Percentiles rank a stretch among this genome's conserved stretches.
phyloP scores from a whole-genome alignment of 2,113 vertebrate genomes.

The Notarius quadriscutis region DNA sequence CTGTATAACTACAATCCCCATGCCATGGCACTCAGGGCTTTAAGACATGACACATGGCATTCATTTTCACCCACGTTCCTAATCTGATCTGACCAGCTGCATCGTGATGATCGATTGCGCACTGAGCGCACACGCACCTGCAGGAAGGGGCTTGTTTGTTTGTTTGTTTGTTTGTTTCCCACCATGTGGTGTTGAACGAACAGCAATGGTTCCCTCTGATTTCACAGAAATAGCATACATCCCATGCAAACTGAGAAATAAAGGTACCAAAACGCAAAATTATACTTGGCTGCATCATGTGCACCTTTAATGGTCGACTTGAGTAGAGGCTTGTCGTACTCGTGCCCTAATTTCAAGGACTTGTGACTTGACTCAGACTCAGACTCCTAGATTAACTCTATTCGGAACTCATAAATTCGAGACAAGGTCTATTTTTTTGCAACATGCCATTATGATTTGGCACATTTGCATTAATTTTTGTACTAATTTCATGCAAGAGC shows the following conservation, averaged over 20 bases:
- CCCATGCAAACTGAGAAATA: neutral
- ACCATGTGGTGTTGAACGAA: conserved; percentile 66
- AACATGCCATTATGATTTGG: too few relatives aligned
- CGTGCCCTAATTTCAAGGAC: too few relatives aligned
- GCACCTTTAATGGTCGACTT: neutral
- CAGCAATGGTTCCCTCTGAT: conserved; percentile 46
- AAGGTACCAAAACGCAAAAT: neutral
- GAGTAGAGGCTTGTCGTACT: too few relatives aligned
- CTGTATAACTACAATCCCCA: neutral
- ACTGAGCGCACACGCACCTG: neutral
- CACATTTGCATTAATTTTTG: too few relatives aligned
- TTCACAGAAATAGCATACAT: neutral
- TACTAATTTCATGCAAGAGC: too few relatives aligned
- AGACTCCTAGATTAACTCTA: too few relatives aligned
- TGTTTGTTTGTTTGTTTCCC: neutral
- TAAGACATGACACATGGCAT: neutral
- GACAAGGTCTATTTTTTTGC: too few relatives aligned
- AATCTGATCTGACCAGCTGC: conserved; percentile 11
- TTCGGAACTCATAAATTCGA: too few relatives aligned
- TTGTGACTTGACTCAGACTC: too few relatives aligned
- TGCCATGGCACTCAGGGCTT: neutral
- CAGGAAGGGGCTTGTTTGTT: neutral
- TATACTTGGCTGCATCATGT: neutral
- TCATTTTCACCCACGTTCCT: neutral
- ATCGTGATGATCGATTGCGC: conserved; percentile 2